Percentiles rank a stretch among this genome's conserved stretches.
Conservation (phyloP, 2,797 vertebrate species). For the Oreonectes daqikongensis region DNA sequence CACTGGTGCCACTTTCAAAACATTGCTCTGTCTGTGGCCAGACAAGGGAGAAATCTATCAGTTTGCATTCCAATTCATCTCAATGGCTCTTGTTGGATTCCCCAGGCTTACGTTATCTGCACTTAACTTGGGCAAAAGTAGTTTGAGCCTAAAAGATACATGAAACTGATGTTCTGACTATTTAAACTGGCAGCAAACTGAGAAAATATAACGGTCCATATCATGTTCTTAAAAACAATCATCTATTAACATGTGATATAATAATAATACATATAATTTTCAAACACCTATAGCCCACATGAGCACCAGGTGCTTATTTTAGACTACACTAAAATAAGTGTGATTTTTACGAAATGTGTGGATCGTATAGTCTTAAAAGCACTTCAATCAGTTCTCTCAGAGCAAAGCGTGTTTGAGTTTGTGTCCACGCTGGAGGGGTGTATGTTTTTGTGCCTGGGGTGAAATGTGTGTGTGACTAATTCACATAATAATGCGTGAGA, state of each 20-base stretch:
- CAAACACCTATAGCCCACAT: background rate
- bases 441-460: background rate
- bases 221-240: too few relatives aligned
- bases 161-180: background rate
- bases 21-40: background rate
- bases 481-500: slow-evolving; percentile 16
- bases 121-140: background rate
- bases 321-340: background rate
- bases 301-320: background rate
- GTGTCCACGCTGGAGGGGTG: background rate
- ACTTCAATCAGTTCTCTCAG: slow-evolving; percentile 53
- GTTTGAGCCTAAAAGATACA: background rate
- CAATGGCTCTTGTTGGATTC: background rate
- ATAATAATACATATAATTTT: background rate
- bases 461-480: slow-evolving; percentile 32
- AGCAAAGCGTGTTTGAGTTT: slow-evolving; percentile 65
- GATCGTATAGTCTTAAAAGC: background rate
- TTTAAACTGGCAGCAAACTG: too few relatives aligned
- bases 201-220: too few relatives aligned
- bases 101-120: background rate
- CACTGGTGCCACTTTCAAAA: background rate
- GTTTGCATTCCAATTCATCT: background rate
- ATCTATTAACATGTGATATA: too few relatives aligned
- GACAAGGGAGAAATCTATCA: background rate
- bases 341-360: background rate